Evolutionary conservation across 2,797 vertebrate species (phyloP).

Genomic region (Cygnus olor): DNA sequence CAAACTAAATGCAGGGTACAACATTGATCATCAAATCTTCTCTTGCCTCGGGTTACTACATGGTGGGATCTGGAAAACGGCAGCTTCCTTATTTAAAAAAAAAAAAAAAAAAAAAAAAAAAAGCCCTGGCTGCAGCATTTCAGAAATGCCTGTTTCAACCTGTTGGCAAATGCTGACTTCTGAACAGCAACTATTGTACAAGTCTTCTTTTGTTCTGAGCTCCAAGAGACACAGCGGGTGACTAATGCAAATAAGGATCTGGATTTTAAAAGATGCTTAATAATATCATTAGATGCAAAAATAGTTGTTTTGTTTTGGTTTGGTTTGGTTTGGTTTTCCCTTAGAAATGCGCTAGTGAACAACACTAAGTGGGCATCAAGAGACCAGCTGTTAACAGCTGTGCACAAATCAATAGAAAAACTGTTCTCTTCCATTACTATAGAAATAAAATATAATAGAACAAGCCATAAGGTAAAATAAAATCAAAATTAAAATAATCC

Average conservation of each 20-base stretch:
- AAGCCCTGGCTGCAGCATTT: neutral
- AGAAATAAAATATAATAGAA: neutral
- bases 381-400: neutral
- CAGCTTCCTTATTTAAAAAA: neutral
- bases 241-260: neutral
- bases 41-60: neutral
- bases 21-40: neutral
- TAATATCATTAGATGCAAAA: neutral
- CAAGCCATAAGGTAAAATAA: neutral
- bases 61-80: neutral
- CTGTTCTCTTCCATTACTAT: neutral
- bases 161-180: conserved; percentile 46
- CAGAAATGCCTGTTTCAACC: conserved; percentile 33
- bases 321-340: neutral
- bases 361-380: neutral
- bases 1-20: neutral
- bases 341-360: neutral
- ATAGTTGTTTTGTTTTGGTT: no score
- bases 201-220: neutral
- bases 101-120: neutral
- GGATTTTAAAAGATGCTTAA: conserved; percentile 1
- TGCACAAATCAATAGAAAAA: neutral
- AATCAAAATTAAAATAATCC: neutral
- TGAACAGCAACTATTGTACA: neutral
- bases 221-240: neutral